phyloP scores from a whole-genome alignment of 2,888 invertebrate genomes.

The Drosophila bunnanda region DNA sequence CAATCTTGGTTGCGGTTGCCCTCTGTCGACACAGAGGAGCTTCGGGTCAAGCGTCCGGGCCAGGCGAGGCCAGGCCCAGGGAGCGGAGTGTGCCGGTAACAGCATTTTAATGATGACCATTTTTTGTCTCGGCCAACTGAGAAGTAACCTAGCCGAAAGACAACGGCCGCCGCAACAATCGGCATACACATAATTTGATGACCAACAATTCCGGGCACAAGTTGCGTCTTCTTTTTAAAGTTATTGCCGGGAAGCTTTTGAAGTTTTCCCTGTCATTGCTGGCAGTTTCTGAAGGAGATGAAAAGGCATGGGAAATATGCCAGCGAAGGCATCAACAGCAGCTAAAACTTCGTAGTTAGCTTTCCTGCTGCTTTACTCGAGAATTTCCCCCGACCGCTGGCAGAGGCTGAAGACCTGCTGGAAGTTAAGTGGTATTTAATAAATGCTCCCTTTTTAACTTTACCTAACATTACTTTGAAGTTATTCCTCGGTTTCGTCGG shows the following conservation, averaged over 20 bases:
- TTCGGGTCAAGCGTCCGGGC: constrained; percentile 34
- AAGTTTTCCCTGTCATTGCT: constrained; percentile 42
- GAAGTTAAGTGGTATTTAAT: constrained; percentile 67
- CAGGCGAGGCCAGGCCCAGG: constrained; percentile 12
- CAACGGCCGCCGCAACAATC: constrained; percentile 35
- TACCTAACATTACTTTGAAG: constrained; percentile 64
- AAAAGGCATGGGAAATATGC: constrained; percentile 68
- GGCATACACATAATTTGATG: constrained; percentile 73
- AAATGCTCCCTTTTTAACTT: constrained; percentile 64
- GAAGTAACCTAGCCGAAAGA: constrained; percentile 7
- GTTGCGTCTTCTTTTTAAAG: constrained; percentile 68
- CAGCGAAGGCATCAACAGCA: constrained; percentile 34
- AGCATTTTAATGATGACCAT: constrained; percentile 80
- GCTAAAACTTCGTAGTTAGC: constrained; percentile 60
- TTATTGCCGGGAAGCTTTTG: constrained; percentile 35
- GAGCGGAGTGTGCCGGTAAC: constrained; percentile 61
- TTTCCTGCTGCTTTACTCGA: constrained; percentile 46
- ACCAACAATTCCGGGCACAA: constrained; percentile 77
- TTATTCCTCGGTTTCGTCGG: constrained; percentile 26
- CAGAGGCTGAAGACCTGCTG: constrained; percentile 36
- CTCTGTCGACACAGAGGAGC: constrained; percentile 42
- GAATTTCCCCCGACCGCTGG: constrained; percentile 52
- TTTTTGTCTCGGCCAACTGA: constrained; percentile 45
- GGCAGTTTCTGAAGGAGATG: constrained; percentile 39
- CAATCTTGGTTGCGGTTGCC: constrained; percentile 74